phyloP scores from a whole-genome alignment of 2,797 vertebrate species.

The Poecilia velifera region DNA sequence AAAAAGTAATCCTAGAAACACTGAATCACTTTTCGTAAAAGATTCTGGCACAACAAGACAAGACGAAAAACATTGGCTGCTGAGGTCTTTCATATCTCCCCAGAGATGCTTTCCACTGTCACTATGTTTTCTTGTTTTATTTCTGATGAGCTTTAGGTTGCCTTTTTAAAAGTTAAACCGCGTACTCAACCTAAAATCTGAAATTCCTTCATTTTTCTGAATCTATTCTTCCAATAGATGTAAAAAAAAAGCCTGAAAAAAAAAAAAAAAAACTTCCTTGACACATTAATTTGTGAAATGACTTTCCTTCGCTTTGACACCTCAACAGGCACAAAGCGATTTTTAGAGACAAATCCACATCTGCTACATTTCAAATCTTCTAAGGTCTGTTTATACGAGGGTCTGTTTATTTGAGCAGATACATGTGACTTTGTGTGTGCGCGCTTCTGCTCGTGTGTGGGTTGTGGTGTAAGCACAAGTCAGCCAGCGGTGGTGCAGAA shows the following conservation, averaged over 20 bases:
- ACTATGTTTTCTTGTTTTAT: neutral
- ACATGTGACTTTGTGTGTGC: neutral
- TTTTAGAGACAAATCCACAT: constrained; percentile 9
- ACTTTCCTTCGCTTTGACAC: constrained; percentile 9
- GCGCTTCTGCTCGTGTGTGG: constrained; percentile 2
- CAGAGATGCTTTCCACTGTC: neutral
- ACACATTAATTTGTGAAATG: constrained; percentile 7
- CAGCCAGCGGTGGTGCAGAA: constrained; percentile 49
- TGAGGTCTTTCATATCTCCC: neutral
- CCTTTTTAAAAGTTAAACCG: neutral
- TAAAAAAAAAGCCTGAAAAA: neutral
- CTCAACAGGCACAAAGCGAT: neutral
- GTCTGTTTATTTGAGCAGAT: constrained; percentile 25
- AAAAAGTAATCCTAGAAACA: neutral
- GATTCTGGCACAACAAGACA: neutral
- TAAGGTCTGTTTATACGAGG: neutral
- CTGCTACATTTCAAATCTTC: constrained; percentile 17
- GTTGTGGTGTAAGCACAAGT: constrained; percentile 31
- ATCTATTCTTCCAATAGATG: neutral
- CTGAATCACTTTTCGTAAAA: neutral
- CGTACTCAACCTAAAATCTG: neutral
- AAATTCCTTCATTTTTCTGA: neutral
- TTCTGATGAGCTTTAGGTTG: neutral
- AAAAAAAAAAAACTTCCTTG: neutral
- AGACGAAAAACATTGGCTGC: neutral